Evolutionary conservation across 2,888 invertebrate species (phyloP), one percentile per base, ranked within the genome.

Genomic region (Oscheius myriophilus): DNA sequence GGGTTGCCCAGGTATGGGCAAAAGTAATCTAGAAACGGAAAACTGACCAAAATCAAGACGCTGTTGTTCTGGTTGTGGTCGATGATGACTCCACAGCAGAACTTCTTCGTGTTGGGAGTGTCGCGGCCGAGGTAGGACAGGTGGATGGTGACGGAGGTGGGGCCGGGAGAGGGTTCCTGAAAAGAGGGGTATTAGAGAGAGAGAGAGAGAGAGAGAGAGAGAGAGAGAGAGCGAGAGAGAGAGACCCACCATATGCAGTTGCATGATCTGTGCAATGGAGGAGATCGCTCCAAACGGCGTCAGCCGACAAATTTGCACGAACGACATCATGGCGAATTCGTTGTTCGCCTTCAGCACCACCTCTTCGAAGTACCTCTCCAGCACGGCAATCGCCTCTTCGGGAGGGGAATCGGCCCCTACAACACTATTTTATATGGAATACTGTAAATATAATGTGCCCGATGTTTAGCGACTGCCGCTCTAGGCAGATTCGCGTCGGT

Each of bases 11-110:
- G n/a, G n/a, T n/a, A n/a, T n/a, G n/a, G n/a, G n/a, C n/a, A n/a
- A n/a, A n/a, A n/a, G n/a, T n/a, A n/a, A n/a, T n/a, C 33, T 6
- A 3, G 3, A 33, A 33, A 33, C 4, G 33, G 9, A 33, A 33
- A 33, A 33, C 55, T 14, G 14, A 55, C 55, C 55, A 55, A n/a
- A 26, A 55, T 55, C 26, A 55, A 26, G 39, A 33, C 39, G 26
- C 26, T 33, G 26, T 21, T 18, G 46, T 46, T 46, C n/a, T 46
- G 16, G n/a, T 46, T 16, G 4, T 21, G 39, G 18, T 55, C 55
- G 14, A 33, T 21, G 1, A 55, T 21, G 26, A 55, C 55, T 25
- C 55, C 55, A 55, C 55, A 55, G 26, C 55, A 55, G 55, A 55
- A 55, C 12, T 33, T 25, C 18, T 26, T 21, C 21, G 26, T 39